A percentile compares a stretch with the other conserved stretches of the same genome.
These are phyloP conservation scores for Cirrhinus mrigala DNA, from an alignment of 2,797 vertebrate species.

Conservation along the genomic window DNA sequence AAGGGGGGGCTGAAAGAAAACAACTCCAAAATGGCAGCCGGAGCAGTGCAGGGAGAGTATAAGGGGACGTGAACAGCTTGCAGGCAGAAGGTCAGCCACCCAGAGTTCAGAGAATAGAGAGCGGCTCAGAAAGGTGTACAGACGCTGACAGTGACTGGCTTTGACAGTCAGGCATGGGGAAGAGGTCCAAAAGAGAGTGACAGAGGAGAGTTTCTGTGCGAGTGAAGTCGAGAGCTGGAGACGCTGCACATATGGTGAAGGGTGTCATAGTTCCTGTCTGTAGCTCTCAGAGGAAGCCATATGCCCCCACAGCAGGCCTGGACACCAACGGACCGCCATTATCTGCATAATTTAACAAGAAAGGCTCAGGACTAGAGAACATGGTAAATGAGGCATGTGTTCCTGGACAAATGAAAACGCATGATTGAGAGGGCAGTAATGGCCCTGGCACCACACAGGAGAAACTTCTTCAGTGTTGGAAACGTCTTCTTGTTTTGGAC, in stretches of 20 bases:
- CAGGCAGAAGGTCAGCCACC: slow-evolving; percentile 49
- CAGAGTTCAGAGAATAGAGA: slow-evolving; percentile 26
- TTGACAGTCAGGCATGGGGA: slow-evolving; percentile 26
- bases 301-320: slow-evolving; percentile 59
- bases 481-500: neutral
- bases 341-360: slow-evolving; percentile 70
- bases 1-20: slow-evolving; percentile 25
- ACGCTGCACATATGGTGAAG: slow-evolving; percentile 55
- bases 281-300: slow-evolving; percentile 47
- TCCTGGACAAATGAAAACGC: slow-evolving; percentile 63
- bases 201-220: slow-evolving; percentile 35
- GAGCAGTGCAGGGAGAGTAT: slow-evolving; percentile 27
- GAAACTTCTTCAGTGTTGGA: slow-evolving; percentile 24
- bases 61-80: slow-evolving; percentile 45
- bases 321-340: slow-evolving; percentile 63
- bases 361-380: slow-evolving; percentile 52
- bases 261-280: slow-evolving; percentile 48
- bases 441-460: slow-evolving; percentile 18
- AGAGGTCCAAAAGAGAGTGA: slow-evolving; percentile 39
- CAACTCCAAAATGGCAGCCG: slow-evolving; percentile 39
- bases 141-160: slow-evolving; percentile 38
- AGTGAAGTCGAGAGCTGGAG: slow-evolving; percentile 26
- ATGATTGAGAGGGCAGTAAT: slow-evolving; percentile 46
- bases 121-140: slow-evolving; percentile 32
- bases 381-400: slow-evolving; percentile 68